Evolutionary conservation across 2,797 vertebrate species (phyloP), one percentile per base, ranked within the genome.

Genomic region (Nasua narica): DNA sequence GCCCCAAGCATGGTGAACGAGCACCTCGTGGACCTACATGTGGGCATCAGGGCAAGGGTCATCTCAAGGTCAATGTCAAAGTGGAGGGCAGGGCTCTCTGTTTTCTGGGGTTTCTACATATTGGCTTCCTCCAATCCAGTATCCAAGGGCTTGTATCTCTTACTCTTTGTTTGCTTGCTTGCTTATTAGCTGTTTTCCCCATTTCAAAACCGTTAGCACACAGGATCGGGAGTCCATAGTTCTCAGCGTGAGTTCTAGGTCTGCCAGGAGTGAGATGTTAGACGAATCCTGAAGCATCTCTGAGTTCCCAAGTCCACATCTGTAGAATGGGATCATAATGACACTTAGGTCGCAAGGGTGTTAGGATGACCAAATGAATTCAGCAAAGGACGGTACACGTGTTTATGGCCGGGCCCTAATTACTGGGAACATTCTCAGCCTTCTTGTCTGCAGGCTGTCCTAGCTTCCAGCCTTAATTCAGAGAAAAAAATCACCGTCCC

Each of bases 391-490:
- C 48, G 32, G 14, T 13, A 60, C 74, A 77, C 81, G 58, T 76
- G 1, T 19, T 78, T 70, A 4, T 35, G 69, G 23, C 79, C 87
- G 54, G 25, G 52, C 86, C 52, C 69, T 32, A 43, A 21, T 54
- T 89, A 35, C 54, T 46, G 52, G 69, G 54, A 69, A 83, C 16
- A 27, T 65, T 67, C 84, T 96, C 16, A 79, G 70, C 67, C 81
- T 87, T 87, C 85, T 65, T 3, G 2, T 79, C 40, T 32, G 76
- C 74, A 65, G 50, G 18, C 50, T 19, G 48, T 37, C 50, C 70
- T 14, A 96, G 48, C 54, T 90, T 93, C 76, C 18, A 84, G 32
- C 58, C 81, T 95, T 92, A 83, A 56, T 89, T 77, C 46, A 72
- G 58, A 94, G 65, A 32, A 69, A 77, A 87, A 87, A 81, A 50